phyloP scores from a whole-genome alignment of 2,797 vertebrate species.

The Esox lucius region DNA sequence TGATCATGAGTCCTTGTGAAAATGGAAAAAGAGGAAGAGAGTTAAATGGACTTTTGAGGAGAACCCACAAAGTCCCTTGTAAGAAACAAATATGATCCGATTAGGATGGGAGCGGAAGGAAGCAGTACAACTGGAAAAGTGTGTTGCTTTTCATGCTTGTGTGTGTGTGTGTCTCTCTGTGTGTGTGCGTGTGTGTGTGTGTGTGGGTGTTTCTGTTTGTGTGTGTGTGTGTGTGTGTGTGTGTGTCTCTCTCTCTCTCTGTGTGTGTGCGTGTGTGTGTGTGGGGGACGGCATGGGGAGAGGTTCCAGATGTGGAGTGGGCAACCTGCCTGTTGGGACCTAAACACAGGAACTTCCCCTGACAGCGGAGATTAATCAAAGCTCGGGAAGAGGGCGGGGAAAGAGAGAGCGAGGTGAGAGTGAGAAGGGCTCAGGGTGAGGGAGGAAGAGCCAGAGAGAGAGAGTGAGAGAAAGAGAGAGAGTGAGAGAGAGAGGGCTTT shows the following conservation, averaged over 20 bases:
- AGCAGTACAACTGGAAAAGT: conserved; percentile 1
- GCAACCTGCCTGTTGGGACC: conserved; percentile 70
- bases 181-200: conserved; percentile 30
- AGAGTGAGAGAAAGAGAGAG: conserved; percentile 20
- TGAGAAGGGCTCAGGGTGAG: not conserved
- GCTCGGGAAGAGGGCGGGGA: conserved; percentile 47
- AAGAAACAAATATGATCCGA: not conserved
- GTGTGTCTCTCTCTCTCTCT: conserved; percentile 9
- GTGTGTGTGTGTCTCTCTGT: conserved; percentile 26
- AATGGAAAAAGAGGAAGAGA: not conserved
- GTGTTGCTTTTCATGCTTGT: conserved; percentile 15
- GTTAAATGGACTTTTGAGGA: too few relatives aligned
- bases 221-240: conserved; percentile 25
- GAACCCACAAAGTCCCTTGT: not conserved
- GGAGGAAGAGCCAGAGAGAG: conserved; percentile 23
- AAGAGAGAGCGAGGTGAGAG: conserved; percentile 24
- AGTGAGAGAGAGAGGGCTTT: not conserved
- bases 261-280: conserved; percentile 17
- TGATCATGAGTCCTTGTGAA: not conserved
- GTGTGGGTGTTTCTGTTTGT: conserved; percentile 23
- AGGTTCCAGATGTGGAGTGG: conserved; percentile 80
- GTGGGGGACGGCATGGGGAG: conserved; percentile 51
- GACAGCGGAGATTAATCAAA: conserved; percentile 76
- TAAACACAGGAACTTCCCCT: conserved; percentile 76
- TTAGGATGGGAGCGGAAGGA: conserved; percentile 2